These are phyloP conservation scores for Bombus soroeensis DNA, from an alignment of 1,140 invertebrate species.

Conservation along the genomic window DNA sequence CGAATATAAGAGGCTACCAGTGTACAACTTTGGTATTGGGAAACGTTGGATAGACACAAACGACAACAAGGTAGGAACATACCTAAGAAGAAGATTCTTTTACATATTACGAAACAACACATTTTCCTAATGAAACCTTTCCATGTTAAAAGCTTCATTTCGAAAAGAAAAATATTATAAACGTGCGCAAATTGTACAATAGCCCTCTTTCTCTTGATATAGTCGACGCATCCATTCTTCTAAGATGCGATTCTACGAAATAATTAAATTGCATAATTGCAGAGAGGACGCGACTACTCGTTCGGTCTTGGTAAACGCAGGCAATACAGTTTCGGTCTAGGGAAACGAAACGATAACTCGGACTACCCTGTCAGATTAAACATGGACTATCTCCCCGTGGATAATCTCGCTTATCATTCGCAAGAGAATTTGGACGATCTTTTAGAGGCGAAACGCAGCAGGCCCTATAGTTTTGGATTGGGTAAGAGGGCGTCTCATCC, in stretches of 20 bases:
- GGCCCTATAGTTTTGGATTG: slow-evolving; percentile 75
- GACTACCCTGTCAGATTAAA: slow-evolving; percentile 35
- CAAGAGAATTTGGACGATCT: slow-evolving; percentile 53
- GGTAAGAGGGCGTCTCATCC: slow-evolving; percentile 73
- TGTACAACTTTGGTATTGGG: slow-evolving; percentile 87
- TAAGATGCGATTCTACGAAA: too few relatives aligned
- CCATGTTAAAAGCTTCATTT: too few relatives aligned
- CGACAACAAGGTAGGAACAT: slow-evolving; percentile 60
- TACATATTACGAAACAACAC: too few relatives aligned
- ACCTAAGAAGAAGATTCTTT: too few relatives aligned
- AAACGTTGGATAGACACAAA: slow-evolving; percentile 81
- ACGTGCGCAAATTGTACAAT: too few relatives aligned
- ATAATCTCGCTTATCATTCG: slow-evolving; percentile 50
- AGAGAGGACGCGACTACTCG: slow-evolving; percentile 81
- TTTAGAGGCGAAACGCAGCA: slow-evolving; percentile 69
- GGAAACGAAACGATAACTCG: slow-evolving; percentile 75
- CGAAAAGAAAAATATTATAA: too few relatives aligned
- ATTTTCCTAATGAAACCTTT: too few relatives aligned
- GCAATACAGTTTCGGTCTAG: slow-evolving; percentile 82
- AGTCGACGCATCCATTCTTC: rapidly evolving
- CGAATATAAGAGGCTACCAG: slow-evolving; percentile 86
- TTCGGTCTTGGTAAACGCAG: slow-evolving; percentile 85
- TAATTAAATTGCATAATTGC: neutral
- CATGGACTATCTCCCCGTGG: slow-evolving; percentile 50
- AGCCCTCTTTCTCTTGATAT: too few relatives aligned